Base-by-base conservation (phyloP, 2,113 vertebrate genomes). In the Catharus fuscescens region DNA sequence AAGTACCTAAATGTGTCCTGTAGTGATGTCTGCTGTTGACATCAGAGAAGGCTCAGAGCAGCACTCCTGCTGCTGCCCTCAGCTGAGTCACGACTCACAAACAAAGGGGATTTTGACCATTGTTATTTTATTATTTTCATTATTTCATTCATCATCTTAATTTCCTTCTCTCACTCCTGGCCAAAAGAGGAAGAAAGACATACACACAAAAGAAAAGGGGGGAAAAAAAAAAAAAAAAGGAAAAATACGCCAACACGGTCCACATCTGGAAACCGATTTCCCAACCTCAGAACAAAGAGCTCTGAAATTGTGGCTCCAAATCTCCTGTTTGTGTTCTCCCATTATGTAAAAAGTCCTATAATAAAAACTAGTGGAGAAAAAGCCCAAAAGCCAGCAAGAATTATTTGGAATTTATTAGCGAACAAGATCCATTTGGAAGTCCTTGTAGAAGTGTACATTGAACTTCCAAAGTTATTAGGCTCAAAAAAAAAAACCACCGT, bases 71-170 rank as follows among this genome's bases (percentile, higher is more conserved):
- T 94, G 90, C 77, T 93, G 88, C 61, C 82, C 92, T 96, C 82
- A 93, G 90, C 92, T 93, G 95, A 97, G 93, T 97, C 96, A 97
- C 61, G 66, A 90, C 57, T 93, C 80, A 52, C 24, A 66, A 96
- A 95, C 92, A 96, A 97, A 97, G 78, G 56, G 72, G 65, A 96
- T 93, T 93, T 94, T 96, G 81, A 94, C 92, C 93, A 95, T 91
- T 97, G 94, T 94, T 97, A 90, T 94, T 95, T 95, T 96, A 92
- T 97, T 97, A 96, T 97, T 97, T 96, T 97, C 92, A 94, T 97
- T 95, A 97, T 97, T 97, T 96, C 93, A 97, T 97, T 97, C 96
- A 97, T 97, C 93, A 95, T 96, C 90, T 79, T 97, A 93, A 96
- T 96, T 96, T 92, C 44, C 65, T 72, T 65, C 86, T 95, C 92